Evolutionary conservation across 2,797 vertebrate species (phyloP).

Genomic region (Ceryle rudis): DNA sequence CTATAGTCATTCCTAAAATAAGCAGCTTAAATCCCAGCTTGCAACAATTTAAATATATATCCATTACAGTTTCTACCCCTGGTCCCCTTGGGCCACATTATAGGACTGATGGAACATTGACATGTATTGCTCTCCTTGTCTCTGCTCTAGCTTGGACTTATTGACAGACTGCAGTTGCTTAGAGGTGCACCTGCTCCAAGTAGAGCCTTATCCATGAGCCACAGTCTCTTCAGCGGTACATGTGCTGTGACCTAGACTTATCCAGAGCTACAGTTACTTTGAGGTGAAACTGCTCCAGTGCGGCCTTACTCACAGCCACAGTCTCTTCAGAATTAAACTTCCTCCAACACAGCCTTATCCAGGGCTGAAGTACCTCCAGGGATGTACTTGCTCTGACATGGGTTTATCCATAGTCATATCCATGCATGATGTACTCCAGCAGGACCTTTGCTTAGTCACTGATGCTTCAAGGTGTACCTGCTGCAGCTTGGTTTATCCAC

Average conservation of each 20-base stretch:
- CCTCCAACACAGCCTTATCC: neutral
- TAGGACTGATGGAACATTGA: too few relatives aligned
- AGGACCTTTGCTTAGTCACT: neutral
- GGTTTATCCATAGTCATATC: neutral
- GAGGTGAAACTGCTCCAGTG: neutral
- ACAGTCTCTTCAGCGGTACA: neutral
- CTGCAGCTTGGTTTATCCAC: neutral
- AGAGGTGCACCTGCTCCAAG: neutral
- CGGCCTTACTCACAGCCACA: neutral
- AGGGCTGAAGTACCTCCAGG: neutral
- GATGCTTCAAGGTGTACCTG: neutral
- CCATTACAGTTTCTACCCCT: too few relatives aligned
- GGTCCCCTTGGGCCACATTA: too few relatives aligned
- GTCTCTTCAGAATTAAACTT: neutral
- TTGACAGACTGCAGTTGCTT: neutral
- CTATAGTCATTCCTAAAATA: too few relatives aligned
- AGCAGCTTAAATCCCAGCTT: too few relatives aligned
- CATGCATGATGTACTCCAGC: neutral
- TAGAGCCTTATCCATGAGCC: neutral
- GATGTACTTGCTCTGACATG: neutral
- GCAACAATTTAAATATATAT: too few relatives aligned
- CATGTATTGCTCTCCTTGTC: neutral
- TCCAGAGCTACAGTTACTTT: neutral
- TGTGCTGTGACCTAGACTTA: too few relatives aligned
- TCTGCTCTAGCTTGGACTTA: neutral